These are phyloP conservation scores for Notechis scutatus DNA, from an alignment of 2,113 vertebrate genomes.

Conservation along the genomic window DNA sequence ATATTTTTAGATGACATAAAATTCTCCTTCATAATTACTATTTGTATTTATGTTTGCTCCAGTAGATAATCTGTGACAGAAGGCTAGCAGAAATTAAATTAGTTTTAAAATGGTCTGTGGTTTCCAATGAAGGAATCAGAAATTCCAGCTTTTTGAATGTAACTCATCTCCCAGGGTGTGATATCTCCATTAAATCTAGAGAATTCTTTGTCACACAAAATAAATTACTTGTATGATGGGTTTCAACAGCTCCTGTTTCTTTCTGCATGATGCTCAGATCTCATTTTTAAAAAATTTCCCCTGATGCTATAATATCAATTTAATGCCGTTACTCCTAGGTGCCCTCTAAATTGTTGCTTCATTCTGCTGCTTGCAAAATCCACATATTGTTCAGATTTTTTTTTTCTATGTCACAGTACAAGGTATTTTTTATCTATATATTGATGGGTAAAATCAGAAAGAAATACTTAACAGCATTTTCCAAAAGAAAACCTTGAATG, in stretches of 20 bases:
- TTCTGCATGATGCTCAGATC: slow-evolving; percentile 48
- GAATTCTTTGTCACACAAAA: background rate
- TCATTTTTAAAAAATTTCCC: slow-evolving; percentile 38
- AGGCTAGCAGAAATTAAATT: background rate
- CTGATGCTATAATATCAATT: slow-evolving; percentile 45
- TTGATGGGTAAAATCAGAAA: background rate
- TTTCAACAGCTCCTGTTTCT: slow-evolving; percentile 29
- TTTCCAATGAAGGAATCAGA: slow-evolving; percentile 17
- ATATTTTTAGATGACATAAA: background rate
- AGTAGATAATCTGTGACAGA: background rate
- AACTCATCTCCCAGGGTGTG: background rate
- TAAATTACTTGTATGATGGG: slow-evolving; percentile 27
- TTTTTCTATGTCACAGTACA: background rate
- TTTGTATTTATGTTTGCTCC: background rate
- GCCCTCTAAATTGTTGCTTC: slow-evolving; percentile 25
- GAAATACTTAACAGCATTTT: background rate
- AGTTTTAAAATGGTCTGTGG: background rate
- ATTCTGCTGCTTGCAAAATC: slow-evolving; percentile 40
- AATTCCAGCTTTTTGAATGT: background rate
- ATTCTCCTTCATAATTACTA: background rate
- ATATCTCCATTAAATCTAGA: background rate
- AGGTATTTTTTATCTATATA: background rate
- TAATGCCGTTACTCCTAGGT: slow-evolving; percentile 41
- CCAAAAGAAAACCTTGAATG: background rate
- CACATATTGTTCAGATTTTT: slow-evolving; percentile 32